Conservation (phyloP, 2,888 invertebrate genomes). For the Tineola bisselliella region DNA sequence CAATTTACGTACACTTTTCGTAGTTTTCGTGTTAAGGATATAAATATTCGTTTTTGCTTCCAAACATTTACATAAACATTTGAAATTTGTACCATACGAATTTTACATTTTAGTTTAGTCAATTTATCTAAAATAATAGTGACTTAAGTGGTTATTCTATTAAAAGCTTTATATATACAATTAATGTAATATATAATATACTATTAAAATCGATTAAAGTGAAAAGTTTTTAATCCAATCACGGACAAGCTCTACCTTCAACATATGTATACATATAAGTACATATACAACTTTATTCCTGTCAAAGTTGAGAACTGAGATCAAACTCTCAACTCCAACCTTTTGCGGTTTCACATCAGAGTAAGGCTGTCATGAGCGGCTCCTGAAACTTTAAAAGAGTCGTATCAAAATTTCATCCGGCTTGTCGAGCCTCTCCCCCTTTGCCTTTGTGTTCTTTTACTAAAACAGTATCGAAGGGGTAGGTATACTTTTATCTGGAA, state of each 20-base stretch:
- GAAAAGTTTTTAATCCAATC: background rate
- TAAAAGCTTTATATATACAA: too few relatives aligned
- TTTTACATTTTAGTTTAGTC: too few relatives aligned
- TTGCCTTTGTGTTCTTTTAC: conserved; percentile 10
- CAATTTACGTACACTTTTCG: background rate
- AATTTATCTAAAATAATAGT: too few relatives aligned
- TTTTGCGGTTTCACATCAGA: background rate
- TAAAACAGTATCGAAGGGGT: conserved; percentile 2
- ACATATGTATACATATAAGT: background rate
- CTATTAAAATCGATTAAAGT: too few relatives aligned
- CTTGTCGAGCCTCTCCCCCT: conserved; percentile 11
- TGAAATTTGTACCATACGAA: too few relatives aligned
- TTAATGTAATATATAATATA: too few relatives aligned
- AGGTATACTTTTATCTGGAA: too few relatives aligned
- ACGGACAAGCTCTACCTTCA: background rate
- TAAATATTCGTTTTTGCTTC: too few relatives aligned
- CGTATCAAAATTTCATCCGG: conserved; percentile 14
- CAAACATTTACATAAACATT: too few relatives aligned
- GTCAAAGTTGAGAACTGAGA: background rate
- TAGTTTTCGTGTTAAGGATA: background rate
- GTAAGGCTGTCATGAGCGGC: background rate
- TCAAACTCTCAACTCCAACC: conserved; percentile 1
- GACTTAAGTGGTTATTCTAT: too few relatives aligned
- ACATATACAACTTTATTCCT: background rate
- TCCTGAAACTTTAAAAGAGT: conserved; percentile 14